Conservation (phyloP, 2,888 invertebrate genomes). For the Elegia similella region DNA sequence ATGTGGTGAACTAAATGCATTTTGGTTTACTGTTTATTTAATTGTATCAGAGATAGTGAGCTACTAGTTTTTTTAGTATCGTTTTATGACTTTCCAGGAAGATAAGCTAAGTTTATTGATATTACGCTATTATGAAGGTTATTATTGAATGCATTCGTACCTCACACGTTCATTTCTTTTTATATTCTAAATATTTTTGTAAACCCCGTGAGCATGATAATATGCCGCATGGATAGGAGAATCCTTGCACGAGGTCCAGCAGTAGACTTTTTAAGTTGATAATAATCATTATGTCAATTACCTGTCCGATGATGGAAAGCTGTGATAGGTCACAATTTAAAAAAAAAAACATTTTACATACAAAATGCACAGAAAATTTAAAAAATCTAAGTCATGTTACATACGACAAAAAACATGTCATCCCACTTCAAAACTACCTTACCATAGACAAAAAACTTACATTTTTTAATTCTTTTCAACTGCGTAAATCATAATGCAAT, state of each 20-base stretch:
- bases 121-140: not conserved
- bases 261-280: too few species aligned
- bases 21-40: constrained; percentile 73
- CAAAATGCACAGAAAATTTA: too few species aligned
- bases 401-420: not conserved
- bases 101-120: constrained; percentile 5
- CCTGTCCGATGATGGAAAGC: too few species aligned
- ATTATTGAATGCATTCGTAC: not conserved
- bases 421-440: not conserved
- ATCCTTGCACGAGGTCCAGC: too few species aligned
- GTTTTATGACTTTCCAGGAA: not conserved
- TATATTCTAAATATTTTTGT: too few species aligned
- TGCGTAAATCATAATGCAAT: constrained; percentile 18
- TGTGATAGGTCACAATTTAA: too few species aligned
- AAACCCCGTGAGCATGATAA: too few species aligned
- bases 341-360: too few species aligned
- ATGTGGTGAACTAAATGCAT: constrained; percentile 60
- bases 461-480: constrained; percentile 6
- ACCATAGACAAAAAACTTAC: constrained; percentile 5
- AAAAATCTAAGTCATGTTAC: too few species aligned
- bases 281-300: too few species aligned
- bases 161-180: not conserved
- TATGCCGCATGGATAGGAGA: too few species aligned
- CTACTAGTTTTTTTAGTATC: constrained; percentile 13
- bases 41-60: constrained; percentile 38